phyloP scores from a whole-genome alignment of 1,140 invertebrate species.

The Mylabris phalerata region DNA sequence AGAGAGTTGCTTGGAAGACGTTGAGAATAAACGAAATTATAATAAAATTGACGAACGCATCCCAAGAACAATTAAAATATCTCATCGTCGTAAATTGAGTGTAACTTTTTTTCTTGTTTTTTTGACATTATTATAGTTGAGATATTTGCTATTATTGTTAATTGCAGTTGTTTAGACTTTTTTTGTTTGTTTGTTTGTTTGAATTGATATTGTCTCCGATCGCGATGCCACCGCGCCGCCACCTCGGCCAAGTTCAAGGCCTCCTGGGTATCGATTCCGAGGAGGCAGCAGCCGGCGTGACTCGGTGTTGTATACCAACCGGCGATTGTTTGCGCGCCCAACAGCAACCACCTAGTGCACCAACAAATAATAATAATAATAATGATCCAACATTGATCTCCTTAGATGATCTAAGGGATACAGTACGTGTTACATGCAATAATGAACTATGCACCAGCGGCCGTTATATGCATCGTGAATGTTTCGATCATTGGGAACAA shows the following conservation, averaged over 20 bases:
- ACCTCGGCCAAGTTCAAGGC: constrained; percentile 38
- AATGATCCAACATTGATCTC: constrained; percentile 56
- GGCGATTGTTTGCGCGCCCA: constrained; percentile 66
- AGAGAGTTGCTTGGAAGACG: constrained; percentile 36
- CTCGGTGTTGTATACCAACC: constrained; percentile 73
- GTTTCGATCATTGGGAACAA: constrained; percentile 91
- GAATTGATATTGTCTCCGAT: not conserved
- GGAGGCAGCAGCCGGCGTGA: constrained; percentile 43
- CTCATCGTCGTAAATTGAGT: too few relatives aligned
- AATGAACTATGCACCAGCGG: constrained; percentile 84
- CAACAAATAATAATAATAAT: constrained; percentile 30
- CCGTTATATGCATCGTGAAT: constrained; percentile 90
- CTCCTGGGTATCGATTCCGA: constrained; percentile 30
- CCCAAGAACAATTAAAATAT: not conserved
- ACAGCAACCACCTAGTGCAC: constrained; percentile 30
- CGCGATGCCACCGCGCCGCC: constrained; percentile 37
- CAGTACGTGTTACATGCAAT: constrained; percentile 88
- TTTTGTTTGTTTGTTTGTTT: not conserved
- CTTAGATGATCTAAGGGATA: constrained; percentile 66
- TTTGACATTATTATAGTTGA: too few relatives aligned
- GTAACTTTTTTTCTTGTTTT: too few relatives aligned
- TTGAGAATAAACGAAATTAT: not conserved
- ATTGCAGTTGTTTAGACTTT: not conserved
- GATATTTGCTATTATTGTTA: not conserved
- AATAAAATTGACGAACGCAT: too few relatives aligned